These are phyloP conservation scores for Leptopilina myrica DNA, from an alignment of 2,888 invertebrate genomes.

Conservation along the genomic window DNA sequence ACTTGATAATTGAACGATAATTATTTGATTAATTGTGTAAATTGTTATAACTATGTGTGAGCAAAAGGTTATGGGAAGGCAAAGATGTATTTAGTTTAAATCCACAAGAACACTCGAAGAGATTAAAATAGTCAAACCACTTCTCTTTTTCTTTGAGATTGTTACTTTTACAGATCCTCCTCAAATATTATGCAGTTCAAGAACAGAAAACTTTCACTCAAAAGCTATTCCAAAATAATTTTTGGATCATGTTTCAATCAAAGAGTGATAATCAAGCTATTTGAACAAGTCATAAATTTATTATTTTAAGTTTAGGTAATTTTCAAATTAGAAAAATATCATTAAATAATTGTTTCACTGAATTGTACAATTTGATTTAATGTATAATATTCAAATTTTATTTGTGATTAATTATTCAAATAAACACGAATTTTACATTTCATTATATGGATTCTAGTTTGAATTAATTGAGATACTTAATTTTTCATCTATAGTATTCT, in stretches of 20 bases:
- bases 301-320: neutral
- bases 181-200: neutral
- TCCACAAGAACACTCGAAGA: constrained; percentile 51
- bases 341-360: too few species aligned
- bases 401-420: neutral
- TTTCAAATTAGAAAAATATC: too few species aligned
- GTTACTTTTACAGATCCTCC: constrained; percentile 7
- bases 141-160: constrained; percentile 40
- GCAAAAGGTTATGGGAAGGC: constrained; percentile 48
- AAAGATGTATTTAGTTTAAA: constrained; percentile 44
- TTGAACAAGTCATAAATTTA: neutral
- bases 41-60: neutral
- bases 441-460: neutral
- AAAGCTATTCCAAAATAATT: constrained; percentile 19
- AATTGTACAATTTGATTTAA: too few species aligned
- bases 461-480: neutral
- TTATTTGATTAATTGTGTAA: too few species aligned
- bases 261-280: neutral
- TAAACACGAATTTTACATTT: neutral
- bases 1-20: too few species aligned
- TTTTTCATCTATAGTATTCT: neutral
- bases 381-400: neutral
- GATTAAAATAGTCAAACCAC: constrained; percentile 55
- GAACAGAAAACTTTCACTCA: constrained; percentile 12
- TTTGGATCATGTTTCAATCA: constrained; percentile 34